phyloP scores from a whole-genome alignment of 1,140 invertebrate genomes.

The Drosophila rufa region DNA sequence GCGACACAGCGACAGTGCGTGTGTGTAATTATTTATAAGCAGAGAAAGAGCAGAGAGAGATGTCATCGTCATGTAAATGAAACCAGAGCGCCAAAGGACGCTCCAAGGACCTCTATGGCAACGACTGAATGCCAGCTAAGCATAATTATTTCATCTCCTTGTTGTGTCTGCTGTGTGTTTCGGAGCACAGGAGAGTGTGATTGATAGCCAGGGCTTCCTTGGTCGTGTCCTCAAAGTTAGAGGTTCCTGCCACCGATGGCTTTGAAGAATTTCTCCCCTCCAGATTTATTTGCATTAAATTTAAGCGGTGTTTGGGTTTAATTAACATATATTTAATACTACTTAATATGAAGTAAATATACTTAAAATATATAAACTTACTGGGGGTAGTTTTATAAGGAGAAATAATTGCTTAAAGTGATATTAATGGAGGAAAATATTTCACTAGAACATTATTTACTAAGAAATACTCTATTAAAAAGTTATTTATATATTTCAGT shows the following conservation, averaged over 20 bases:
- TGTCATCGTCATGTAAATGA: constrained; percentile 78
- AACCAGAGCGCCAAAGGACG: constrained; percentile 43
- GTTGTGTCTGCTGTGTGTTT: background rate
- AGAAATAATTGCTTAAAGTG: background rate
- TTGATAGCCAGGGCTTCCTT: constrained; percentile 29
- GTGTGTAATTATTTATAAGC: constrained; percentile 79
- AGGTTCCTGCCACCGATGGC: constrained; percentile 4
- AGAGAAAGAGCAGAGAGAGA: constrained; percentile 25
- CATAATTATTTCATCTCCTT: constrained; percentile 43
- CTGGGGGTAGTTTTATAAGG: background rate
- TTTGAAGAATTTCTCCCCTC: background rate
- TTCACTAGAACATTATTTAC: too few relatives aligned
- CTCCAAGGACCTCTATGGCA: constrained; percentile 33
- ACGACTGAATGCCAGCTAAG: constrained; percentile 35
- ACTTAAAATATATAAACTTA: background rate
- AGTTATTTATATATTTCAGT: too few relatives aligned
- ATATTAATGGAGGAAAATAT: background rate
- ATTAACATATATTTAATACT: background rate
- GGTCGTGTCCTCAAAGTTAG: constrained; percentile 9
- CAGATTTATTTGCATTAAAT: constrained; percentile 23
- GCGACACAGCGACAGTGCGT: constrained; percentile 53
- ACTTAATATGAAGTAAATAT: too few relatives aligned
- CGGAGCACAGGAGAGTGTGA: constrained; percentile 16
- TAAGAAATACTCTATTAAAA: too few relatives aligned
- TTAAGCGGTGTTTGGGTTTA: constrained; percentile 2